These are phyloP conservation scores for Eumaeus atala DNA, from an alignment of 1,140 invertebrate genomes.

Conservation along the genomic window DNA sequence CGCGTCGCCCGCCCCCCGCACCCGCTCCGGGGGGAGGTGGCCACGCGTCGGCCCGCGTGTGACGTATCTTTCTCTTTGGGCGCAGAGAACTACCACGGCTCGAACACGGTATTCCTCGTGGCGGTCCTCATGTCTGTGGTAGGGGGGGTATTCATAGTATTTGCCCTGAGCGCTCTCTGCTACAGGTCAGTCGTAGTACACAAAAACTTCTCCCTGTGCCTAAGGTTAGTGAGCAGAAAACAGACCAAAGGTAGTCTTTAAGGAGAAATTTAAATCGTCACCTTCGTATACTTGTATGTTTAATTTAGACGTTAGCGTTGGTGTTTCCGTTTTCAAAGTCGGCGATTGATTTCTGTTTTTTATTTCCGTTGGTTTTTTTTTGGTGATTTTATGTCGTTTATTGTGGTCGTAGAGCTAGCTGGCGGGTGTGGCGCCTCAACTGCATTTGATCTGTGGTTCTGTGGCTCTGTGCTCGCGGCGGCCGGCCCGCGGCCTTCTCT, in stretches of 20 bases:
- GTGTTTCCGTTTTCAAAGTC: conserved; percentile 68
- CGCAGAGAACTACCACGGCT: conserved; percentile 94
- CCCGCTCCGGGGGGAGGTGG: conserved; percentile 37
- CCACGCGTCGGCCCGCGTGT: conserved; percentile 34
- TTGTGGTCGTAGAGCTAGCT: conserved; percentile 69
- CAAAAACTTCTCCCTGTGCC: conserved; percentile 97
- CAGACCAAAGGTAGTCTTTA: conserved; percentile 80
- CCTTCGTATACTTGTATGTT: conserved; percentile 72
- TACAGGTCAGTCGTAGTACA: conserved; percentile 99
- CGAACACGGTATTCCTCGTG: conserved; percentile 96
- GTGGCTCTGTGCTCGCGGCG: conserved; percentile 48
- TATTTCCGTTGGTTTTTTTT: conserved; percentile 35
- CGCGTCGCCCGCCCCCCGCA: conserved; percentile 36
- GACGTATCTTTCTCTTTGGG: conserved; percentile 64
- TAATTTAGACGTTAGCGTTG: conserved; percentile 71
- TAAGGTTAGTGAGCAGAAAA: conserved; percentile 94
- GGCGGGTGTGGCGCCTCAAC: conserved; percentile 63
- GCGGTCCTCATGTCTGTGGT: conserved; percentile 98
- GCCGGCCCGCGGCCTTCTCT: conserved; percentile 38
- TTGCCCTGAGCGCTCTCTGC: conserved; percentile 98
- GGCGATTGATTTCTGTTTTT: conserved; percentile 64
- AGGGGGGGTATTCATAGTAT: conserved; percentile 98
- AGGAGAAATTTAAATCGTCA: conserved; percentile 72
- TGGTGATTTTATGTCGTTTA: conserved; percentile 62
- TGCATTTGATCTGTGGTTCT: conserved; percentile 74